Base-by-base conservation (phyloP, 2,113 vertebrate genomes). In the Scortum barcoo region DNA sequence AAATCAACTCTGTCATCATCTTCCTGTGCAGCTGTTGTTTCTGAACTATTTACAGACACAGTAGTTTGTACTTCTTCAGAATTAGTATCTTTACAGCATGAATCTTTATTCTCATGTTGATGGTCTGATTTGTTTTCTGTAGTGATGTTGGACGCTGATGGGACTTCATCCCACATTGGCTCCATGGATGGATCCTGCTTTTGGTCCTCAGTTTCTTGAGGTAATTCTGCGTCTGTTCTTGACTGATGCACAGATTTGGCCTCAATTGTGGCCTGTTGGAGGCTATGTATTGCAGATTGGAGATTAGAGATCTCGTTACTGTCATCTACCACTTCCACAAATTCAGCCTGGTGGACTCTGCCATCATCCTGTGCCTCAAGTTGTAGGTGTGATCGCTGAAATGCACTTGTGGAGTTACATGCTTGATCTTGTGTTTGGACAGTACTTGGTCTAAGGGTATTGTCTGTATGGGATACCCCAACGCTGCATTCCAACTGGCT, bases 1-100 rank as follows among this genome's bases (percentile, higher is more conserved):
- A 96, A 93, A 89, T 93, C 92, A 0, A 95, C 95, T 82, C 97
- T 96, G 76, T 95, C 95, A 58, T 95, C 93, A 84, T 96, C 89
- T 77, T 93, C 90, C 76, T 91, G 89, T 80, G 92, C 4, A 57
- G 58, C 87, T 91, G 93, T 93, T 84, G 86, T 85, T 83, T 94
- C 61, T 68, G 93, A 89, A 88, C 73, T 91, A 63, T 95, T 91
- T 76, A 89, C 87, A 86, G 91, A 91, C 83, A 88, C 90, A n/a
- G 62, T 0, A 91, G 93, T 69, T 89, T 94, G 94, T 91, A 89
- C 92, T 56, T 83, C 91, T 91, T 70, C 95, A 92, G 85, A 94
- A 89, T 93, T 91, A 60, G 13, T 89, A 78, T 92, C 81, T 95
- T 94, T 85, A 63, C 81, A 80, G 48, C 88, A 75, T 72, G 86